These are phyloP conservation scores for Epinotia demarniana DNA, from an alignment of 2,888 invertebrate genomes.

Conservation along the genomic window DNA sequence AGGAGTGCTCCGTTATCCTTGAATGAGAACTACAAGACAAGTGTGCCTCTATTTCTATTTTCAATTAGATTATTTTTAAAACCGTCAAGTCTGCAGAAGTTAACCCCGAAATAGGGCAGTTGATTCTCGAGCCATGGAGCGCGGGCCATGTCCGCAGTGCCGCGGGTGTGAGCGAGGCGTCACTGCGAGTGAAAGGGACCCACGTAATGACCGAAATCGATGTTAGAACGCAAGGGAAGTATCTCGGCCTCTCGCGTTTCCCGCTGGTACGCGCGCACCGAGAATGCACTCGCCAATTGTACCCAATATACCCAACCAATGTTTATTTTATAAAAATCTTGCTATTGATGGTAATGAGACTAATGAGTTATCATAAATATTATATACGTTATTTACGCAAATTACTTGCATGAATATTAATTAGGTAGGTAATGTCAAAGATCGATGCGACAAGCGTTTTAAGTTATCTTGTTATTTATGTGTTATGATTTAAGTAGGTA, in stretches of 20 bases:
- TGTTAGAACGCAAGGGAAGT: conserved; percentile 58
- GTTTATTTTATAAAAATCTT: conserved; percentile 33
- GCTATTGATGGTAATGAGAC: conserved; percentile 16
- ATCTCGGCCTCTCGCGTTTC: conserved; percentile 58
- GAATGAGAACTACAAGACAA: neutral
- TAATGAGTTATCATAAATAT: neutral
- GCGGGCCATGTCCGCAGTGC: conserved; percentile 69
- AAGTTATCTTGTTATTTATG: neutral
- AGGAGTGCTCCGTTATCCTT: no score
- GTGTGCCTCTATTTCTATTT: conserved; percentile 12
- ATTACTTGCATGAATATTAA: conserved; percentile 15
- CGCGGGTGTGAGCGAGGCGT: conserved; percentile 61
- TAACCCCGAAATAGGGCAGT: conserved; percentile 67
- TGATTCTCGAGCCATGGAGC: conserved; percentile 54
- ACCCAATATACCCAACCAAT: conserved; percentile 23
- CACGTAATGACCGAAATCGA: conserved; percentile 74
- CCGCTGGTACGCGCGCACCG: conserved; percentile 69
- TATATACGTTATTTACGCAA: conserved; percentile 2
- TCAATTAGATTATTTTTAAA: conserved; percentile 50
- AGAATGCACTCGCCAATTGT: conserved; percentile 65
- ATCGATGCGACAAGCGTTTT: neutral
- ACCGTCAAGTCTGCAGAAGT: conserved; percentile 47
- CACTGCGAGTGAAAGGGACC: conserved; percentile 65
- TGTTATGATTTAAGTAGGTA: neutral
- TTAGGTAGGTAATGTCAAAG: conserved; percentile 17